Percentiles rank a stretch among this genome's conserved stretches.
These are phyloP conservation scores for Ligdia adustata DNA, from an alignment of 2,888 invertebrate genomes.

Conservation along the genomic window DNA sequence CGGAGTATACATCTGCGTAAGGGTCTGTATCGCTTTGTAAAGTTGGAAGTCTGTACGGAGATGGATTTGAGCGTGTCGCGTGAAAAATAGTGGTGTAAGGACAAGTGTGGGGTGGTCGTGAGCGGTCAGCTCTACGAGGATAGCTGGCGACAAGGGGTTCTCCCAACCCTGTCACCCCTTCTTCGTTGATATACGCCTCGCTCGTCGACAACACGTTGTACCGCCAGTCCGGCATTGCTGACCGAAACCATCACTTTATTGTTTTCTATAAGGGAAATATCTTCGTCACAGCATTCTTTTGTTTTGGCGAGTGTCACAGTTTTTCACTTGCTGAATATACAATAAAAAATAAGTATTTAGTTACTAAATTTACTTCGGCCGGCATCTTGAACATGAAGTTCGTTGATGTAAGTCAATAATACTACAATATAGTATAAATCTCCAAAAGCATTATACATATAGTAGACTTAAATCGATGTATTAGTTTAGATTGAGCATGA, in stretches of 20 bases:
- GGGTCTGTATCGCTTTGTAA: constrained; percentile 72
- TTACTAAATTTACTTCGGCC: no score
- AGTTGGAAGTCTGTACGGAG: constrained; percentile 60
- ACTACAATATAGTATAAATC: no score
- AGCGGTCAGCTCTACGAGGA: constrained; percentile 80
- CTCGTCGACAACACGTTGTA: constrained; percentile 82
- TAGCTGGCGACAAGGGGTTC: constrained; percentile 77
- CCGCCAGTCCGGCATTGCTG: constrained; percentile 82
- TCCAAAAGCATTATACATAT: no score
- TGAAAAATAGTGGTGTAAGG: constrained; percentile 78
- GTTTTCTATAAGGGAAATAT: constrained; percentile 45
- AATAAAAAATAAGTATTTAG: no score
- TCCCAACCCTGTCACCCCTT: constrained; percentile 54
- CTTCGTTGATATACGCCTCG: constrained; percentile 75
- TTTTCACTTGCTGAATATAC: no score
- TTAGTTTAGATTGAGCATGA: no score
- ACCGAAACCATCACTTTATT: constrained; percentile 69
- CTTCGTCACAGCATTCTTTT: constrained; percentile 42
- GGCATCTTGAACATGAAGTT: no score
- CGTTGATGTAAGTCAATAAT: no score
- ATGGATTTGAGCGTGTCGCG: constrained; percentile 58
- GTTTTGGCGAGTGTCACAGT: constrained; percentile 48
- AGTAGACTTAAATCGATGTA: no score
- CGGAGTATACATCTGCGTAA: constrained; percentile 73
- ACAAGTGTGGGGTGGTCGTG: constrained; percentile 74